phyloP scores from a whole-genome alignment of 2,888 invertebrate species.

The Dioctria linearis region DNA sequence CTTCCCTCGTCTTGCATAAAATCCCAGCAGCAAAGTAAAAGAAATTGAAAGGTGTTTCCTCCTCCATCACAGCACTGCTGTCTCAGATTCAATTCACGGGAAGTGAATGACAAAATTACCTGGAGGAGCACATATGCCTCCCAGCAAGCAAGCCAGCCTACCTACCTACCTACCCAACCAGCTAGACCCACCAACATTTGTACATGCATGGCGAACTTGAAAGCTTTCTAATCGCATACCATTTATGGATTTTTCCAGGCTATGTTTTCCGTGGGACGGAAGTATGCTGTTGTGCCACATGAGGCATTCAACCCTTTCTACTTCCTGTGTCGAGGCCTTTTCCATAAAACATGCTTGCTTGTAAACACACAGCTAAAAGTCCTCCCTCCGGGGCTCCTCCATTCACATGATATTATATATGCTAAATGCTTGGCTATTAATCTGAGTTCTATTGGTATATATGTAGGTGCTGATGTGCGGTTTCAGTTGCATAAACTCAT shows the following conservation, averaged over 20 bases:
- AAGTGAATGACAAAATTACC: constrained; percentile 16
- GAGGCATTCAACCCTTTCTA: constrained; percentile 27
- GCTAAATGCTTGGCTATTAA: no score
- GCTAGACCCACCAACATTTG: not conserved
- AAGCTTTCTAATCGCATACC: constrained; percentile 27
- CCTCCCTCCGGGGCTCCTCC: not conserved
- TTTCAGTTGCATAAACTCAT: no score
- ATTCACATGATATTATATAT: no score
- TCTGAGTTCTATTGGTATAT: no score
- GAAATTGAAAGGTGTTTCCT: no score
- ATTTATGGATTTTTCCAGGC: constrained; percentile 28
- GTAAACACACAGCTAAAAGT: not conserved
- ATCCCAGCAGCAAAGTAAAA: no score
- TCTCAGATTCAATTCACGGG: not conserved
- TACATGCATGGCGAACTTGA: constrained; percentile 30
- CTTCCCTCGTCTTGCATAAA: no score
- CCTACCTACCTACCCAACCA: no score
- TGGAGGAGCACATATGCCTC: not conserved
- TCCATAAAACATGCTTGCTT: not conserved
- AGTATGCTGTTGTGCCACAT: constrained; percentile 3
- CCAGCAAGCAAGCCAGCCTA: no score
- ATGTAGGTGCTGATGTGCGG: no score
- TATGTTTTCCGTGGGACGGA: constrained; percentile 1
- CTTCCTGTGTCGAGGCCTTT: constrained; percentile 18
- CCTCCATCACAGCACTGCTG: no score